These are phyloP conservation scores for Fragum whitleyi DNA, from an alignment of 2,888 invertebrate genomes.

Conservation along the genomic window DNA sequence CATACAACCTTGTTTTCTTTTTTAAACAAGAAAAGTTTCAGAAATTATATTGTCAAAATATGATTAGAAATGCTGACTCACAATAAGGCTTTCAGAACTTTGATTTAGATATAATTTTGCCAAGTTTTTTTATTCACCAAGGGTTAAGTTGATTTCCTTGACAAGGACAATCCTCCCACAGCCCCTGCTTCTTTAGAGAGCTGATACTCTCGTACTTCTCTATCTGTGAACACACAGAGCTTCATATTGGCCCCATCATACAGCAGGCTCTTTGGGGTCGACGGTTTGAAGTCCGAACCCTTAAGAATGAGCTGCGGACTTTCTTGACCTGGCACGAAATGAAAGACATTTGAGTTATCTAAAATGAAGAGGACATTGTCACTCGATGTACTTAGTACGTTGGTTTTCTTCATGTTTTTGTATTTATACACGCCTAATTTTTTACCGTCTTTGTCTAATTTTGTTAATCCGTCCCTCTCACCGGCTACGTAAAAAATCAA, in stretches of 20 bases:
- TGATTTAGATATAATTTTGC: no score
- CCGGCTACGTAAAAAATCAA: neutral
- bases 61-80: no score
- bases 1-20: no score
- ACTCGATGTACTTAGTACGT: neutral
- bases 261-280: neutral
- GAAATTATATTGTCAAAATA: no score
- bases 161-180: neutral
- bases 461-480: constrained; percentile 3
- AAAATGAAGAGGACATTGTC: constrained; percentile 8
- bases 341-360: constrained; percentile 9
- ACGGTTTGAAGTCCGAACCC: constrained; percentile 14
- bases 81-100: no score
- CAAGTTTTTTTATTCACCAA: no score
- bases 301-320: constrained; percentile 5
- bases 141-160: neutral
- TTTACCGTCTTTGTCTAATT: neutral
- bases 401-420: constrained; percentile 6
- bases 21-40: no score
- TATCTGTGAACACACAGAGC: neutral
- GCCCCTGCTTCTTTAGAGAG: neutral
- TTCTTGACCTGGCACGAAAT: neutral
- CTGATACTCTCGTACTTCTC: neutral
- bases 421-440: neutral
- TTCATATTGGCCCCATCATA: neutral